Base-by-base conservation (phyloP, 2,888 invertebrate species). In the Dynastes hyllus region DNA sequence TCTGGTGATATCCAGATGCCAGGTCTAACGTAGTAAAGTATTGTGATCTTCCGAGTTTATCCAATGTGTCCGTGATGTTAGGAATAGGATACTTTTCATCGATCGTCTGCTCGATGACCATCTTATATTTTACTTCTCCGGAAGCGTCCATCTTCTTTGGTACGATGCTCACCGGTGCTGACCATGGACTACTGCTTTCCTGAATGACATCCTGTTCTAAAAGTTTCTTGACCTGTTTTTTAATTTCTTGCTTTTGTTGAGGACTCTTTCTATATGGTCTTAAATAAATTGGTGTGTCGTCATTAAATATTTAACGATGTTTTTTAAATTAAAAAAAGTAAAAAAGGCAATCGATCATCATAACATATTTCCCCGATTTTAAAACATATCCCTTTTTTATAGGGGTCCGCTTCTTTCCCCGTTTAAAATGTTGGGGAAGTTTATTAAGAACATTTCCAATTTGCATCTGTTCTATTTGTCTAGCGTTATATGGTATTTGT, bases 231-330 rank as follows among this genome's bases (percentile, higher is more conserved):
- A 82, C 76, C 79, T 82, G 82, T 45, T n/a, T 78, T 22, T 80
- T 32, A 9, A 85, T 83, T 79, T 84, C 83, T 61, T 80, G 65
- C 76, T 81, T 82, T 70, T 85, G 83, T 2, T 83, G 70, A n/a
- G 82, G 22, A 22, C 22, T 22, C 22, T 22, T 22, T 22, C 22
- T 22, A 22, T 22, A 22, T 22, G 22, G 22, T 79, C 83, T 84
- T 3, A 81, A 63, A 32, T 81, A 78, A 32, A 80, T 70, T 8
- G 83, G 81, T 65, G 76, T 81, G 73, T 83, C 81, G 37, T 80
- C 78, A 11, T 69, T 79, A n/a, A n/a, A 81, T 53, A 6, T 63
- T 70, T n/a, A 82, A 81, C 61, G 45, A 55, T 84, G 81, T 83
- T 83, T 80, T n/a, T n/a, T n/a, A n/a, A n/a, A n/a, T n/a, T n/a